Base-by-base conservation (phyloP, 2,113 vertebrate species). In the Notothenia coriiceps region DNA sequence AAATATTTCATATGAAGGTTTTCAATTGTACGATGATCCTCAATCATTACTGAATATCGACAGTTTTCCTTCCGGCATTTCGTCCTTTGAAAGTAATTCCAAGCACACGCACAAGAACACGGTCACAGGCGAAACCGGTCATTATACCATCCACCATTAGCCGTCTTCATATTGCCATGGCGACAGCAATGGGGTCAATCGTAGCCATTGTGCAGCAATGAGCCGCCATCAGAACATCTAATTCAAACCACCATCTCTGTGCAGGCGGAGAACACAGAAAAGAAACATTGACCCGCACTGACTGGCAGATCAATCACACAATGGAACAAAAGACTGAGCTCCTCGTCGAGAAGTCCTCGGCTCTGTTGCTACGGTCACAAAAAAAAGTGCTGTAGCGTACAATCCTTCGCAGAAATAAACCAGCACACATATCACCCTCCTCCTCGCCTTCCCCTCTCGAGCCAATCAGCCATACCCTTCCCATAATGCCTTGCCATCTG, bases 401-500 rank as follows among this genome's bases (percentile, higher is more conserved):
- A 64, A 29, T 59, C 70, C 67, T 80, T 63, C 74, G 81, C 74
- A 70, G 64, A 71, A 75, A 67, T 61, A 78, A 73, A 74, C 35
- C 46, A 49, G 67, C 52, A 46, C 74, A 89, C 89, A 86, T 82
- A 83, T 81, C 86, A 71, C 44, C 84, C 78, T 66, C 65, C 52
- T 76, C 47, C 44, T 67, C 76, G 10, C 33, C 15, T 57, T 74
- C 29, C 73, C 62, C 40, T 68, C 64, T 56, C 43, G 17, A 71
- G 47, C 74, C 80, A 85, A 83, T 90, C 83, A 82, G 70, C 72
- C 81, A 25, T 67, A 71, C 22, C 61, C 68, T 84, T 76, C 66
- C 74, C 84, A 83, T 78, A 75, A 88, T 83, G 73, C 68, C 54
- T 9, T 12, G 60, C 87, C 89, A 88, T 92, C 87, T 91, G 85